These are phyloP conservation scores for Chascanopsetta lugubris DNA, from an alignment of 2,113 vertebrate genomes.

Conservation along the genomic window DNA sequence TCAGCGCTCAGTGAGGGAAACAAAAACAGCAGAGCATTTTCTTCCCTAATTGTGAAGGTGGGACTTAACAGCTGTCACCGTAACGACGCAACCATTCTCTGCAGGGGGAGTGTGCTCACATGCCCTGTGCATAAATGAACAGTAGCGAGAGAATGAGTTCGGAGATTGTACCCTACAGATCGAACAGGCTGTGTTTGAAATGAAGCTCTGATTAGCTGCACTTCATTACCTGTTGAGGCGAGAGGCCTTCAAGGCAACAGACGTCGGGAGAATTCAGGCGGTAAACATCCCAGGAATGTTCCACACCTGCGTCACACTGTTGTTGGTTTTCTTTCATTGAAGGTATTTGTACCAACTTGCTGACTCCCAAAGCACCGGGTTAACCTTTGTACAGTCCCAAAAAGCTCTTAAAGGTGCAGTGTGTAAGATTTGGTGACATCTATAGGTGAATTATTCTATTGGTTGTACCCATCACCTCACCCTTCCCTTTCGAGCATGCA, in stretches of 20 bases:
- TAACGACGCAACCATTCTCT: conserved; percentile 33
- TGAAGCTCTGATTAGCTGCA: conserved; percentile 29
- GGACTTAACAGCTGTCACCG: conserved; percentile 38
- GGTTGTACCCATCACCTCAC: too few relatives aligned
- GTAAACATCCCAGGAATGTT: conserved; percentile 10
- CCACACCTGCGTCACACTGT: neutral
- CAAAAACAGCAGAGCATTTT: conserved; percentile 24
- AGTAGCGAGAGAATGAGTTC: conserved; percentile 12
- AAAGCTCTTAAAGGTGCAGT: too few relatives aligned
- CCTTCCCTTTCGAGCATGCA: too few relatives aligned
- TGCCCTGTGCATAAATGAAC: conserved; percentile 14
- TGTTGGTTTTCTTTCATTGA: neutral
- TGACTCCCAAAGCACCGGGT: neutral
- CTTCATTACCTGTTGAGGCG: conserved; percentile 18
- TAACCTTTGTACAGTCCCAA: neutral
- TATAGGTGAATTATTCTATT: too few relatives aligned
- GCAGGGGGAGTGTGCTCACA: conserved; percentile 14
- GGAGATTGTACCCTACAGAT: conserved; percentile 2
- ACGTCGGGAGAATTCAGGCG: conserved; percentile 7
- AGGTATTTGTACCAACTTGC: neutral
- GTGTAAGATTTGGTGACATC: too few relatives aligned
- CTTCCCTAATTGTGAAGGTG: conserved; percentile 48
- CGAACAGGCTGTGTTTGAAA: conserved; percentile 18
- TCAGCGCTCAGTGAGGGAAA: neutral
- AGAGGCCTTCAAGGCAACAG: conserved; percentile 26